Evolutionary conservation across 2,797 vertebrate species (phyloP).

Genomic region (Tiaroga cobitis): DNA sequence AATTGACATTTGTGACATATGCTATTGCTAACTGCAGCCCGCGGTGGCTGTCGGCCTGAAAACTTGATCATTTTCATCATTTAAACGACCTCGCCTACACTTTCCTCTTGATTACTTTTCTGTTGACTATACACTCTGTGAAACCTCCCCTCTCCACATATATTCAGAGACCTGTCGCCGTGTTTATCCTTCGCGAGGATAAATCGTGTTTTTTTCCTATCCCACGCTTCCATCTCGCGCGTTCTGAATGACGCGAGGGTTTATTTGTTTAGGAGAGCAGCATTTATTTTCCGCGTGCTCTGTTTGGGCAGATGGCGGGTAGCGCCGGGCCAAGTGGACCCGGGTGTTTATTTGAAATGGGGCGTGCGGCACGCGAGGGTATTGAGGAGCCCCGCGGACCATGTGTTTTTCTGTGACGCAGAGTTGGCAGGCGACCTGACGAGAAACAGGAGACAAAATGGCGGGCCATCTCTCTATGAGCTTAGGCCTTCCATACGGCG

Average conservation of each 20-base stretch:
- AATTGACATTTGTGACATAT: not conserved
- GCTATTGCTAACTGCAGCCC: not conserved
- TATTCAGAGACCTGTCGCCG: constrained; percentile 55
- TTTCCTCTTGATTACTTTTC: constrained; percentile 56
- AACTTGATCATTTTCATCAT: constrained; percentile 49
- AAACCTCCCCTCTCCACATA: constrained; percentile 49
- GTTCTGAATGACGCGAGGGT: constrained; percentile 61
- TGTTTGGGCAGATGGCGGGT: constrained; percentile 66
- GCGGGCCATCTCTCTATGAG: constrained; percentile 18
- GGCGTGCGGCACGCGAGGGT: constrained; percentile 57
- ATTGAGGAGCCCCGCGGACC: constrained; percentile 47
- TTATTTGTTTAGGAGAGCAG: constrained; percentile 74
- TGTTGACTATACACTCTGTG: constrained; percentile 50
- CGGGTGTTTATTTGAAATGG: constrained; percentile 71
- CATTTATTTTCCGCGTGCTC: constrained; percentile 71
- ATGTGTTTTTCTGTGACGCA: constrained; percentile 60
- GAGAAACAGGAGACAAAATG: constrained; percentile 59
- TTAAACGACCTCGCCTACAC: constrained; percentile 45
- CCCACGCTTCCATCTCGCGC: constrained; percentile 24
- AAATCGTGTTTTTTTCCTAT: constrained; percentile 53
- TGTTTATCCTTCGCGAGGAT: constrained; percentile 59
- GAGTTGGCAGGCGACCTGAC: constrained; percentile 58
- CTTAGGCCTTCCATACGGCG: constrained; percentile 43
- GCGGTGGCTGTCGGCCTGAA: not conserved
- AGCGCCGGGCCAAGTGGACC: constrained; percentile 53